phyloP scores from a whole-genome alignment of 2,888 invertebrate genomes.

The Tupiocoris notatus region DNA sequence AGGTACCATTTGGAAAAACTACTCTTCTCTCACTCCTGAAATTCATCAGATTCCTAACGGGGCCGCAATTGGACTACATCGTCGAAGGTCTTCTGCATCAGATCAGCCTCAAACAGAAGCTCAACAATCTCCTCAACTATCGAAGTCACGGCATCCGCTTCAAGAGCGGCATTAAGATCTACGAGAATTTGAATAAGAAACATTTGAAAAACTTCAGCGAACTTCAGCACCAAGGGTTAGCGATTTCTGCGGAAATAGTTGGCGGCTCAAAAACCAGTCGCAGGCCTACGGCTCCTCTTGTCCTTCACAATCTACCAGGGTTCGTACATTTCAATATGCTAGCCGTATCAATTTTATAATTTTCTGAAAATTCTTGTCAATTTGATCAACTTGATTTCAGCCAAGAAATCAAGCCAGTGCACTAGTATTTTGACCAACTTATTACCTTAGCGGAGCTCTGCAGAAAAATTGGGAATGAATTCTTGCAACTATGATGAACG shows the following conservation, averaged over 20 bases:
- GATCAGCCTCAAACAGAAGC: constrained; percentile 53
- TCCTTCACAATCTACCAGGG: constrained; percentile 46
- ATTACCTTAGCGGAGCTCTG: no score
- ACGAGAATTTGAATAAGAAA: constrained; percentile 44
- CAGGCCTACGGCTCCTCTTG: constrained; percentile 41
- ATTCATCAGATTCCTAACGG: constrained; percentile 79
- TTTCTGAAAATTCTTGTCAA: no score
- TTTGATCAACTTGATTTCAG: no score
- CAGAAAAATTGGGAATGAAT: no score
- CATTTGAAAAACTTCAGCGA: constrained; percentile 44
- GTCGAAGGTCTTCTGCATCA: constrained; percentile 58
- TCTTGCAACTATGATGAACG: no score
- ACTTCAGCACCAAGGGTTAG: constrained; percentile 32
- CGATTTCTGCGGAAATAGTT: constrained; percentile 2
- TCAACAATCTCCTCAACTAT: constrained; percentile 44
- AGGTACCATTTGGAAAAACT: constrained; percentile 59
- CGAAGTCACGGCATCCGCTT: constrained; percentile 40
- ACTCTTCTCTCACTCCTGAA: constrained; percentile 63
- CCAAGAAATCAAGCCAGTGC: no score
- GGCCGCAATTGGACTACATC: constrained; percentile 70
- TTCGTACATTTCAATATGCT: no score
- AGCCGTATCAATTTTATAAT: no score
- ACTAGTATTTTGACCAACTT: no score
- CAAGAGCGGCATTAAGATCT: constrained; percentile 41
- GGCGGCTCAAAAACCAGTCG: constrained; percentile 9